Evolutionary conservation across 2,888 invertebrate species (phyloP).

Genomic region (Scaptomyza tumidula): DNA sequence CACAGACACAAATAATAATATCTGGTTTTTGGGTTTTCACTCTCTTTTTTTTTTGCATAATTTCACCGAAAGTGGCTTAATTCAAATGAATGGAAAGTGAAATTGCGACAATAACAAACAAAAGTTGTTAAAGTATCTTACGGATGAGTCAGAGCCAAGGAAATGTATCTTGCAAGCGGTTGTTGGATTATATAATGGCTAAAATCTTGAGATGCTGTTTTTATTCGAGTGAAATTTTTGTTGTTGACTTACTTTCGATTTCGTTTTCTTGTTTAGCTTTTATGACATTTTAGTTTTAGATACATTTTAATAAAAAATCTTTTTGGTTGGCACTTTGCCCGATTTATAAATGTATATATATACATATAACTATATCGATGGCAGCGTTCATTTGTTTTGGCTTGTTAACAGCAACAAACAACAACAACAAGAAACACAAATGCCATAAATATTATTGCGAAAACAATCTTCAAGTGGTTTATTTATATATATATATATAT

Average conservation of each 20-base stretch:
- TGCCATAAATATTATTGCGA: constrained; percentile 27
- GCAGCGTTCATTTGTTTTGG: constrained; percentile 33
- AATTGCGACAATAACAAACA: constrained; percentile 34
- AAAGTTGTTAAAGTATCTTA: constrained; percentile 31
- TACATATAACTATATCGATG: constrained; percentile 13
- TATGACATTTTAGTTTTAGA: constrained; percentile 11
- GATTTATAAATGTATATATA: constrained; percentile 8
- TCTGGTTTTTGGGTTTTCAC: constrained; percentile 7
- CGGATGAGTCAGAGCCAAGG: constrained; percentile 49
- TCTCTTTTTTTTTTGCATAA: constrained; percentile 44
- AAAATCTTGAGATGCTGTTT: constrained; percentile 16
- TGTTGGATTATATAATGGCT: constrained; percentile 40
- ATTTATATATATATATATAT: constrained; percentile 18
- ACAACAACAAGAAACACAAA: constrained; percentile 15
- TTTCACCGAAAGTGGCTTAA: constrained; percentile 55
- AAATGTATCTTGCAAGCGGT: constrained; percentile 20
- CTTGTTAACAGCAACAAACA: constrained; percentile 26
- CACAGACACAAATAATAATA: no score
- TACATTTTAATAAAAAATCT: constrained; percentile 8
- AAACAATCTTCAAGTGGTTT: constrained; percentile 25
- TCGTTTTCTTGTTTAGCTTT: constrained; percentile 14
- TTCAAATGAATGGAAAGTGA: constrained; percentile 62
- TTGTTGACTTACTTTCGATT: constrained; percentile 17
- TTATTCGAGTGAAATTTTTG: constrained; percentile 10
- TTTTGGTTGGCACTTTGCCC: constrained; percentile 47